Conservation (phyloP, 2,888 invertebrate genomes). For the Xanthorhoe designata region DNA sequence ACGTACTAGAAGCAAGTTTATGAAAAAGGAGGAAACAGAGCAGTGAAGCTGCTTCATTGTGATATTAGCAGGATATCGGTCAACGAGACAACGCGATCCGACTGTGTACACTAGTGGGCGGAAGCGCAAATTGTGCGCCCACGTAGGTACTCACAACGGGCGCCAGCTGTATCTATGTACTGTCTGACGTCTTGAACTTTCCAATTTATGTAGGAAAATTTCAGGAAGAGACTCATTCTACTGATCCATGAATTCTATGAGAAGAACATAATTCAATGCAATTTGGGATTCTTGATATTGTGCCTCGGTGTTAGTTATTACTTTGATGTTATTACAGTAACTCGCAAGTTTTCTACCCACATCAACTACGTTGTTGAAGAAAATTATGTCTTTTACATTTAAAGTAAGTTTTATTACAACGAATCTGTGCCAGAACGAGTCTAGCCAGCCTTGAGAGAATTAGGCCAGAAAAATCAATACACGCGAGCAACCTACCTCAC, state of each 20-base stretch:
- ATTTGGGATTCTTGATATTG: no score
- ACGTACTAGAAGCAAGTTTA: neutral
- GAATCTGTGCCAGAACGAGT: slow-evolving; percentile 42
- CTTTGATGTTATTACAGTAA: no score
- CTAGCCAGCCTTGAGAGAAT: slow-evolving; percentile 53
- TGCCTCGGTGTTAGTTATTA: no score
- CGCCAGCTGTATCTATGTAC: slow-evolving; percentile 38
- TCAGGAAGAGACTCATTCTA: slow-evolving; percentile 3
- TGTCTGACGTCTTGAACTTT: slow-evolving; percentile 10
- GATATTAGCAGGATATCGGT: slow-evolving; percentile 8
- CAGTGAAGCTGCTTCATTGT: slow-evolving; percentile 20
- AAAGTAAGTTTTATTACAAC: slow-evolving; percentile 13
- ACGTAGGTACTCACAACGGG: slow-evolving; percentile 46
- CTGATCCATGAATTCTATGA: neutral
- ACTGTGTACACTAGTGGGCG: slow-evolving; percentile 52
- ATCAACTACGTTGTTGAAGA: no score
- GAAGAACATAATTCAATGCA: no score
- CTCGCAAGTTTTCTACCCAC: no score
- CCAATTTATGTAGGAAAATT: slow-evolving; percentile 23
- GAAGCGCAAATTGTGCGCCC: slow-evolving; percentile 56
- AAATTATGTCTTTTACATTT: slow-evolving; percentile 1
- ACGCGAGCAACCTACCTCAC: slow-evolving; percentile 9
- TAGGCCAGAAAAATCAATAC: slow-evolving; percentile 65
- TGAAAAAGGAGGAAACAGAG: slow-evolving; percentile 19
- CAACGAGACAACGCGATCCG: slow-evolving; percentile 7